Evolutionary conservation across 2,113 vertebrate species (phyloP).

Genomic region (Leucoraja erinaceus): DNA sequence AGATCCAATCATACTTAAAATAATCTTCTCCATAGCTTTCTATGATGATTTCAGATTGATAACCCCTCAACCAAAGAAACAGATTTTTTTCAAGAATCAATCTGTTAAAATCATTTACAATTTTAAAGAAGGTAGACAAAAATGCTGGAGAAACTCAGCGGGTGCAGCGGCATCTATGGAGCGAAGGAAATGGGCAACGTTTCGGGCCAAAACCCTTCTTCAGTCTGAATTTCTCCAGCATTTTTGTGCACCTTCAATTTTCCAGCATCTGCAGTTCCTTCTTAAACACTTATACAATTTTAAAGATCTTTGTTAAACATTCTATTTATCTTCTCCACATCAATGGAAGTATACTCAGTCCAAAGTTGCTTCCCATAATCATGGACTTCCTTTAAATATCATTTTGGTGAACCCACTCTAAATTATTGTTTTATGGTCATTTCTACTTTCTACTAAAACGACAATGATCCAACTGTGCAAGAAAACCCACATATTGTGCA

Average conservation of each 20-base stretch:
- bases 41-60: neutral
- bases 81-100: neutral
- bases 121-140: too few species aligned
- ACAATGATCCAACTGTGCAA: neutral
- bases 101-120: neutral
- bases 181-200: too few species aligned
- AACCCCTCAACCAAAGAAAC: neutral
- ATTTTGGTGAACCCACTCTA: neutral
- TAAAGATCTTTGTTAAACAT: neutral
- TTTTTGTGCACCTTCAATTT: too few species aligned
- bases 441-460: neutral
- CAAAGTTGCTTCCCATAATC: neutral
- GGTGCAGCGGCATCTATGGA: too few species aligned
- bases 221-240: too few species aligned
- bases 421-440: neutral
- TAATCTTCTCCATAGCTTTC: neutral
- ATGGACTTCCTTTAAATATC: neutral
- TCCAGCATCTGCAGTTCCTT: too few species aligned
- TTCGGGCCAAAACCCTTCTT: too few species aligned
- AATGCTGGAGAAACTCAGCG: too few species aligned
- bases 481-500: too few species aligned
- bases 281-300: too few species aligned
- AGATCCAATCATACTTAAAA: neutral
- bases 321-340: neutral
- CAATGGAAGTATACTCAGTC: neutral